Conservation (phyloP, 2,888 invertebrate genomes). For the Agrochola circellaris region DNA sequence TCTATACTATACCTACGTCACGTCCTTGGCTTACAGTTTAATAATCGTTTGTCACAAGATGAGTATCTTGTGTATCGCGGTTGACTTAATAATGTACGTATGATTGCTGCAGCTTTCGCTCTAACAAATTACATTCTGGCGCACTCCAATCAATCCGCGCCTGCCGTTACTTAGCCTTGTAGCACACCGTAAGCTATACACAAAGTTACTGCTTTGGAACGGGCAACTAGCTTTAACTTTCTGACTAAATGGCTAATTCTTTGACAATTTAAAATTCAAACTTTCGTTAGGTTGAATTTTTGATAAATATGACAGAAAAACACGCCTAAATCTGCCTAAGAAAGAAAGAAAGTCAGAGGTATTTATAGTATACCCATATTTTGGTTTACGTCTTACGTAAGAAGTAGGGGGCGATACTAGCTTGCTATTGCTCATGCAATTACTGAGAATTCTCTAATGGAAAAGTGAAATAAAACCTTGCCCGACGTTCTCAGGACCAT, state of each 20-base stretch:
- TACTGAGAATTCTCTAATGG: not conserved
- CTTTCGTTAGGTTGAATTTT: no score
- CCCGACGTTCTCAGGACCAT: not conserved
- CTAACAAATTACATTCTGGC: constrained; percentile 55
- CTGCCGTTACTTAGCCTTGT: constrained; percentile 9
- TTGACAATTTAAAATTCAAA: not conserved
- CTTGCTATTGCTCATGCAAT: not conserved
- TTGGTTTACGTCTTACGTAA: not conserved
- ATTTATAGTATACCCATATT: not conserved
- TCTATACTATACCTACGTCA: not conserved
- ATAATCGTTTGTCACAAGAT: constrained; percentile 4
- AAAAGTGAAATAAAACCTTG: not conserved
- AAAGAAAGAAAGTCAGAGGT: not conserved
- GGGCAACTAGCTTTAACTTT: not conserved
- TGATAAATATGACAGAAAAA: not conserved
- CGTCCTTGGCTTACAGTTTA: not conserved
- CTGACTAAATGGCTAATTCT: not conserved
- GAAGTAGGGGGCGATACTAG: not conserved
- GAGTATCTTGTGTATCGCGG: constrained; percentile 12
- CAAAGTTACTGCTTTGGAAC: not conserved
- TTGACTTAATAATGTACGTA: constrained; percentile 52
- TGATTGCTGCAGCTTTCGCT: constrained; percentile 49
- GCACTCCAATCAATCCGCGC: constrained; percentile 59
- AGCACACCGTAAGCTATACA: constrained; percentile 20
- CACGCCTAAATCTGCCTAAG: not conserved